Conservation (phyloP, 2,113 vertebrate genomes). For the Athene cunicularia region DNA sequence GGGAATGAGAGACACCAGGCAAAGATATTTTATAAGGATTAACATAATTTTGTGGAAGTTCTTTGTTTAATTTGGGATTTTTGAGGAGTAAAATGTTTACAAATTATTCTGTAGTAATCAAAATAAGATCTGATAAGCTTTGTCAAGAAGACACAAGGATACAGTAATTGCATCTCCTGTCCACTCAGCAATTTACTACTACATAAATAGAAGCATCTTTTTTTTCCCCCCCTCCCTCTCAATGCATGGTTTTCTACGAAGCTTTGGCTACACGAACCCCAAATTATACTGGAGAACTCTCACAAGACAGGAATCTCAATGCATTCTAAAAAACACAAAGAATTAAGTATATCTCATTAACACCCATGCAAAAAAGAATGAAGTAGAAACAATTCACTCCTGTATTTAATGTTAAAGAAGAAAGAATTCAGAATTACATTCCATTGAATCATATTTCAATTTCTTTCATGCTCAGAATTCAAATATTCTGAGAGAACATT, state of each 20-base stretch:
- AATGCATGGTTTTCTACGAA: background rate
- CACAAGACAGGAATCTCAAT: background rate
- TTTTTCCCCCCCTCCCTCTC: rapidly evolving
- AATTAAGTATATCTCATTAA: background rate
- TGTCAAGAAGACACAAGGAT: background rate
- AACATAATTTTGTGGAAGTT: background rate
- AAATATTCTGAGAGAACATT: background rate
- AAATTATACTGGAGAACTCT: background rate
- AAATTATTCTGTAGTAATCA: background rate
- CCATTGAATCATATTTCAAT: background rate
- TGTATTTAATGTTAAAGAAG: background rate
- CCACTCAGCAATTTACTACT: background rate
- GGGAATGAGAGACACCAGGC: background rate
- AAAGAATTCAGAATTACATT: background rate
- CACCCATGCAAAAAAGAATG: background rate
- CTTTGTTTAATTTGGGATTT: background rate
- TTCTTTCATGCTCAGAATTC: background rate
- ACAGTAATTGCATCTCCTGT: background rate
- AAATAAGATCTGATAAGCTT: background rate
- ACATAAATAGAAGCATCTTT: background rate
- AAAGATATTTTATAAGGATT: background rate
- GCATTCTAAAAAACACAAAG: background rate
- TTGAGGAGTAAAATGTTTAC: background rate
- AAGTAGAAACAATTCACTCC: background rate
- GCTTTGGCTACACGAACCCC: background rate